These are phyloP conservation scores for Coluber constrictor DNA, from an alignment of 2,797 vertebrate genomes.

Conservation along the genomic window DNA sequence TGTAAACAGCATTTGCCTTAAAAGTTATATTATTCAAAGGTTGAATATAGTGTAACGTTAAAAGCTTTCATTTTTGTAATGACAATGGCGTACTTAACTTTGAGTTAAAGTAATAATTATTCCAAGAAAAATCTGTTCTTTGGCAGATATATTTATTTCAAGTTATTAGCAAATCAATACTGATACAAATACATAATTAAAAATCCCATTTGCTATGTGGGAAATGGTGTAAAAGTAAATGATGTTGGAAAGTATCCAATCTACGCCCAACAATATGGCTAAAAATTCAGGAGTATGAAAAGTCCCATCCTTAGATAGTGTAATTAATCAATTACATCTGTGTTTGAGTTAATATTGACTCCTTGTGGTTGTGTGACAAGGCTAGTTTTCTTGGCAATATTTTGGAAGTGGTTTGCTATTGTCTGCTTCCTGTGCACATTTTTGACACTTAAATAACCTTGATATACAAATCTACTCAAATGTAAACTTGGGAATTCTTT, in stretches of 20 bases:
- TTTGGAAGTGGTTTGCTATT: neutral
- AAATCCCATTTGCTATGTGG: neutral
- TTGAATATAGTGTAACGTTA: neutral
- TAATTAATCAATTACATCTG: neutral
- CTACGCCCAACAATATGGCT: neutral
- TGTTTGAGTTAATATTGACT: neutral
- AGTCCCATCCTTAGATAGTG: neutral
- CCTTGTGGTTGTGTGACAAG: neutral
- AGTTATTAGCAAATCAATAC: neutral
- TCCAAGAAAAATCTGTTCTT: neutral
- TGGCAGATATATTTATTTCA: neutral
- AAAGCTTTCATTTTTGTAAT: neutral
- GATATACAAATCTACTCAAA: neutral
- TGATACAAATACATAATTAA: neutral
- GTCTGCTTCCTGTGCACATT: neutral
- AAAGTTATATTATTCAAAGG: neutral
- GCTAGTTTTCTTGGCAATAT: neutral
- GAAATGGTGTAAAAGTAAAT: neutral
- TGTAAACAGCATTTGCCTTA: neutral
- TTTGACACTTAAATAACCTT: neutral
- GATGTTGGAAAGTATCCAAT: neutral
- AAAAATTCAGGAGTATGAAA: neutral
- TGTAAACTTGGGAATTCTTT: neutral
- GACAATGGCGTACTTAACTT: neutral
- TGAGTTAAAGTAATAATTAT: neutral